Percentiles rank a stretch among this genome's conserved stretches.
Conservation (phyloP, 2,888 invertebrate genomes). For the Tenodera sinensis region DNA sequence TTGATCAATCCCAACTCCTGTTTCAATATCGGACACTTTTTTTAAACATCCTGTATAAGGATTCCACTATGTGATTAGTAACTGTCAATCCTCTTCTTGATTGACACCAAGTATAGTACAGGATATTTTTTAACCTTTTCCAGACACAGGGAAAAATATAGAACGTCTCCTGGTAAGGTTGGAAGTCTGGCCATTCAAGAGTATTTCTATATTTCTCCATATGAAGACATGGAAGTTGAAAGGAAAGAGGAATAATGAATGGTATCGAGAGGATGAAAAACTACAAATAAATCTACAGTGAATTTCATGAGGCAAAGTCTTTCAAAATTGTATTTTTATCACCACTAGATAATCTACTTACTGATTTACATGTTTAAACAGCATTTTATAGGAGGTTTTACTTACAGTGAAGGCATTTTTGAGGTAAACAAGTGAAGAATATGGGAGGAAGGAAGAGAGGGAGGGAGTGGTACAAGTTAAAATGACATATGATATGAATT, state of each 20-base stretch:
- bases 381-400: neutral
- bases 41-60: no score
- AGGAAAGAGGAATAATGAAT: neutral
- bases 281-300: neutral
- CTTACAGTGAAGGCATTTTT: conserved; percentile 11
- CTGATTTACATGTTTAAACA: conserved; percentile 8
- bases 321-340: conserved; percentile 12
- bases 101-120: no score
- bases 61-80: no score
- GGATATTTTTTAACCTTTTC: no score
- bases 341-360: conserved; percentile 1
- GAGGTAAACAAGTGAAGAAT: conserved; percentile 7
- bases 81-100: no score
- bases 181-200: no score
- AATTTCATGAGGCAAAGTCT: conserved; percentile 13
- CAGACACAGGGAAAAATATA: no score
- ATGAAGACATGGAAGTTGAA: neutral
- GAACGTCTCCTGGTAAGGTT: no score
- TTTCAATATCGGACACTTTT: no score
- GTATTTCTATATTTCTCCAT: neutral
- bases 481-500: conserved; percentile 11
- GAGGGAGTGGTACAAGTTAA: neutral
- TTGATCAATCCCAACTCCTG: no score
- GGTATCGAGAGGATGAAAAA: neutral
- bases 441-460: neutral